Evolutionary conservation across 2,888 invertebrate species (phyloP), one percentile per base, ranked within the genome.

Genomic region (Hirtodrosophila duncani): DNA sequence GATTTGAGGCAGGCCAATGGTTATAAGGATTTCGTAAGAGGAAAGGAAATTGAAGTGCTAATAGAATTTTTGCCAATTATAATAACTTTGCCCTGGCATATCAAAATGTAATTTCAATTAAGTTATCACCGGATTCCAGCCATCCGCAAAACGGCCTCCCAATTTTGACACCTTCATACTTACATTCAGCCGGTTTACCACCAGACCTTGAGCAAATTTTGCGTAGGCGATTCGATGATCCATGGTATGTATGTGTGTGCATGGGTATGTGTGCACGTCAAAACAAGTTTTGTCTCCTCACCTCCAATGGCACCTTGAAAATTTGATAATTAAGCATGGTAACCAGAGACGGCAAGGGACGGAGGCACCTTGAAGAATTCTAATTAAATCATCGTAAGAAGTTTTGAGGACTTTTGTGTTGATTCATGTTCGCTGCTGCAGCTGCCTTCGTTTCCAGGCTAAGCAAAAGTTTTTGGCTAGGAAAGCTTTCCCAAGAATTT

Each of bases 371-470:
- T 72, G 69, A 81, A 72, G 72, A 72, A 72, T 81, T 72, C 72
- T 78, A 72, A 72, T 72, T 72, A 72, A 72, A 72, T 72, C 81
- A 72, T 81, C 81, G 74, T 60, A 78, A 51, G 57, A 72, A 81
- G 59, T 72, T 72, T 78, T 52, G 60, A 66, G 67, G 81, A 69
- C 65, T 81, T 81, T 58, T 78, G 55, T 72, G 71, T 81, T 72
- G 72, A 72, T 72, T 72, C 72, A 72, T 72, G 72, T 72, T 77
- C 61, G 69, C 60, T 50, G 60, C 49, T 65, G 72, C 71, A 80
- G 81, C 71, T 71, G 71, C 81, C 60, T 51, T 41, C 61, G 38
- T 61, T 58, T 50, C 24, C 20, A 29, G n/a, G n/a, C 13, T 24
- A 24, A 26, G 38, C 24, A 24, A 34, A 56, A 56, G 60, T 51